These are phyloP conservation scores for Synaphobranchus kaupii DNA, from an alignment of 2,797 vertebrate genomes.

Conservation along the genomic window DNA sequence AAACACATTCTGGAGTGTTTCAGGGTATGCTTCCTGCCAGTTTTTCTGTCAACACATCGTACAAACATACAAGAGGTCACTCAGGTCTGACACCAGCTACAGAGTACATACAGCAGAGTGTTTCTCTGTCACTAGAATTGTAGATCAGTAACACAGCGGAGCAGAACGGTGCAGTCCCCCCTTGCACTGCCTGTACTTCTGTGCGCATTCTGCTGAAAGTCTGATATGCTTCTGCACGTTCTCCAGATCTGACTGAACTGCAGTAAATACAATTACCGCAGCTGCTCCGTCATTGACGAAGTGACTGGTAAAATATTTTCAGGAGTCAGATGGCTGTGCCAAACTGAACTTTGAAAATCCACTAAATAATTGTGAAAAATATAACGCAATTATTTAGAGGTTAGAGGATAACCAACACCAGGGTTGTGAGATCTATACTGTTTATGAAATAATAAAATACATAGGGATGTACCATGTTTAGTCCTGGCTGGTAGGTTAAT, in stretches of 20 bases:
- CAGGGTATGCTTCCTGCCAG: not conserved
- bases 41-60: constrained; percentile 8
- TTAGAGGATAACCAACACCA: not conserved
- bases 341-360: not conserved
- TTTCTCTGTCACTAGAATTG: not conserved
- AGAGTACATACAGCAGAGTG: not conserved
- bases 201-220: not conserved
- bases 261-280: not conserved
- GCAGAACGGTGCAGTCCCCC: not conserved
- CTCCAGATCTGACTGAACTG: not conserved
- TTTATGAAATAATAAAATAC: constrained; percentile 9
- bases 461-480: constrained; percentile 35
- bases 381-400: not conserved
- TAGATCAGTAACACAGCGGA: not conserved
- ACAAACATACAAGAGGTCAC: not conserved
- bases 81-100: not conserved
- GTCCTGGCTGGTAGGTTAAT: constrained; percentile 37
- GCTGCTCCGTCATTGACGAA: not conserved
- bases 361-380: constrained; percentile 1
- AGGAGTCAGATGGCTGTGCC: not conserved
- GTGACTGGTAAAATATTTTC: not conserved
- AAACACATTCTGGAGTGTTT: not conserved
- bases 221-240: not conserved
- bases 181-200: not conserved
- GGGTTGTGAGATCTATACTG: constrained; percentile 21